Base-by-base conservation (phyloP, 2,797 vertebrate species). In the Molossus alvarezi region DNA sequence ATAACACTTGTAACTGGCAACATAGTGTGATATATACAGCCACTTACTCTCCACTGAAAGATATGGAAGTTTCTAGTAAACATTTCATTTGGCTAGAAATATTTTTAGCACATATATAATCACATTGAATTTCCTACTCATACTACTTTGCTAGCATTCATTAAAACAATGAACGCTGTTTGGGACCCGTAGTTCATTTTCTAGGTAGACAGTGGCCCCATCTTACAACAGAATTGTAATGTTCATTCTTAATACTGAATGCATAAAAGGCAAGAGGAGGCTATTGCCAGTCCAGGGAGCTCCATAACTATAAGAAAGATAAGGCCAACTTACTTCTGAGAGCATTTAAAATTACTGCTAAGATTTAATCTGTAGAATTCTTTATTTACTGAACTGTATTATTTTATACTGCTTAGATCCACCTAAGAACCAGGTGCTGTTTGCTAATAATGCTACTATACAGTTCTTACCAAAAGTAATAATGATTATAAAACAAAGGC, bases 171-270 rank as follows among this genome's bases (percentile, higher is more conserved):
- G 41, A 75, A 58, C 23, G 0, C 25, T 62, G 48, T 17, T 71
- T 37, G 2, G 1, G 15, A 53, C 65, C 37, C 69, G 37, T 27
- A 5, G 37, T 58, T 86, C 73, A 83, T 51, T 69, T 90, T 87
- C 29, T 82, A 41, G 0, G 20, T 87, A 37, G 81, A 29, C 18
- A 51, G 37, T 33, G 15, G 5, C 53, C 25, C 3, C 12, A 27
- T 9, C 27, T 92, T 83, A 73, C 8, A 84, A 64, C 0, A 73
- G n/a, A 90, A 53, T 41, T 80, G 5, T 33, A 87, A 57, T 45
- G 92, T 73, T 86, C 5, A 75, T 87, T 84, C 60, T 87, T 37
- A 91, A 60, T 58, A 83, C 82, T 57, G 4, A 93, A 91, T 53
- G 3, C 37, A 75, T 58, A 69, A 25, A 88, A 9, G 37, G 5